These are phyloP conservation scores for Anoplopoma fimbria DNA, from an alignment of 2,113 vertebrate species.

Conservation along the genomic window DNA sequence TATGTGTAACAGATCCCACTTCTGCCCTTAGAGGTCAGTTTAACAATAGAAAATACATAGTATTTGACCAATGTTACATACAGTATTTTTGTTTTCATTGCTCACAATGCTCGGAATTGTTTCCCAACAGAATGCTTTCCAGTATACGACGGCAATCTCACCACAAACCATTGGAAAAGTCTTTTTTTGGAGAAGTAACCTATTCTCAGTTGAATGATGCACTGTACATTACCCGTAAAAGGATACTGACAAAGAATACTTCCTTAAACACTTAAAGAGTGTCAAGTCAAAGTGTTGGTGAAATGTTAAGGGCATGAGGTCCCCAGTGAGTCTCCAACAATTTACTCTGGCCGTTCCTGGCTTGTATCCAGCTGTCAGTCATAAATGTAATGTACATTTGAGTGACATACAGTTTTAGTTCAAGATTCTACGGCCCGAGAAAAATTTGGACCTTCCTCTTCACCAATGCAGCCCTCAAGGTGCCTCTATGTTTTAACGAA, in stretches of 20 bases:
- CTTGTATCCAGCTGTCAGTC: background rate
- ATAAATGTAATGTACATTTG: constrained; percentile 10
- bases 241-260: constrained; percentile 2
- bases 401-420: background rate
- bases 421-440: background rate
- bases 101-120: background rate
- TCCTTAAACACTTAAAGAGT: constrained; percentile 34
- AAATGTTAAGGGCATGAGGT: background rate
- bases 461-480: background rate
- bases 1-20: background rate
- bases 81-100: background rate
- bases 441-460: background rate
- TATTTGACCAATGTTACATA: background rate
- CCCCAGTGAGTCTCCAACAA: background rate
- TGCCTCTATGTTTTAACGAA: background rate
- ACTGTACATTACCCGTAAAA: constrained; percentile 1
- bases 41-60: background rate
- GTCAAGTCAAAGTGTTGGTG: constrained; percentile 8
- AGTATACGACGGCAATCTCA: background rate
- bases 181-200: background rate
- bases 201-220: constrained; percentile 13
- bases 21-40: background rate
- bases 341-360: background rate
- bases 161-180: background rate
- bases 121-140: background rate